phyloP scores from a whole-genome alignment of 2,888 invertebrate genomes.

The Gandaritis pyraliata region DNA sequence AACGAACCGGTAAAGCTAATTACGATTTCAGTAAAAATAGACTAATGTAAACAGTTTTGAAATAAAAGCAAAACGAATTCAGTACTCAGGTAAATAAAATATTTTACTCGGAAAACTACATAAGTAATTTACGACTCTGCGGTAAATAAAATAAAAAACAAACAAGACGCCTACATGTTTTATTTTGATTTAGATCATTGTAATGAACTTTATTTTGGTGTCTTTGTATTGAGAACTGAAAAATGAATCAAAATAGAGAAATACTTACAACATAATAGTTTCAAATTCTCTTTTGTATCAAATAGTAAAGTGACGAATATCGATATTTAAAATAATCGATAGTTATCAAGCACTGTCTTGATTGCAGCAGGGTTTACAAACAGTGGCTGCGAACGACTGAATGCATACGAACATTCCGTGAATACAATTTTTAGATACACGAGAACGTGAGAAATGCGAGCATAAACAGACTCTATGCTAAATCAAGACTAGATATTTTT shows the following conservation, averaged over 20 bases:
- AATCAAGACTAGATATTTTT: constrained; percentile 9
- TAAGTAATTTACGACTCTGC: constrained; percentile 32
- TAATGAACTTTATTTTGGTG: constrained; percentile 38
- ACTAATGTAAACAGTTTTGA: constrained; percentile 11
- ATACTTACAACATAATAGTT: too few species aligned
- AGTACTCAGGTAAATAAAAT: constrained; percentile 24
- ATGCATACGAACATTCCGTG: constrained; percentile 60
- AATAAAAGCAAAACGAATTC: constrained; percentile 20
- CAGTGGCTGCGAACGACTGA: constrained; percentile 68
- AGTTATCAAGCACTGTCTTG: constrained; percentile 55
- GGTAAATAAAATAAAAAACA: constrained; percentile 35
- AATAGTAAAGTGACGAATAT: constrained; percentile 11
- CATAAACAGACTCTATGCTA: constrained; percentile 10
- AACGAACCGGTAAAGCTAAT: constrained; percentile 13
- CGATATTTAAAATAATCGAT: constrained; percentile 44
- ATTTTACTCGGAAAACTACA: constrained; percentile 28
- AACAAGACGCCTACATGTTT: constrained; percentile 37
- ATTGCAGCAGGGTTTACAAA: constrained; percentile 73
- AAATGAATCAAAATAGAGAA: constrained; percentile 31
- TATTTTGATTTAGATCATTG: constrained; percentile 33
- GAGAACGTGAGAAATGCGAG: constrained; percentile 31
- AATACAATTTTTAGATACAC: constrained; percentile 62
- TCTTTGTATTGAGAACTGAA: constrained; percentile 36
- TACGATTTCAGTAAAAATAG: constrained; percentile 10
- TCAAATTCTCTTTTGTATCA: neutral